These are phyloP conservation scores for Lutjanus erythropterus DNA, from an alignment of 2,113 vertebrate species.

Conservation along the genomic window DNA sequence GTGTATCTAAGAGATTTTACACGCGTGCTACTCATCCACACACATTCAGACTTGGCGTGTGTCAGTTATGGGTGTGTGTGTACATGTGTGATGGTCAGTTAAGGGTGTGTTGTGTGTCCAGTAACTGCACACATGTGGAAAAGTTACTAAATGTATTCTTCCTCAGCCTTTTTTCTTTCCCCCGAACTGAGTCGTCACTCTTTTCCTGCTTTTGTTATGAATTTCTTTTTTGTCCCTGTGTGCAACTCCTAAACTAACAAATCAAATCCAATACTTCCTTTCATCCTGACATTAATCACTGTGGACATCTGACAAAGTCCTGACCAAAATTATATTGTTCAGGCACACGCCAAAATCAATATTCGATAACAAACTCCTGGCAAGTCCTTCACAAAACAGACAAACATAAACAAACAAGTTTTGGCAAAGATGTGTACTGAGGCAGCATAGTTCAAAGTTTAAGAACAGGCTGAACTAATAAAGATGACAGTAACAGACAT, in stretches of 20 bases:
- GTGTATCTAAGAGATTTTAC: neutral
- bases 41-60: conserved; percentile 20
- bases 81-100: conserved; percentile 55
- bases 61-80: conserved; percentile 65
- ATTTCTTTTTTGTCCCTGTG: neutral
- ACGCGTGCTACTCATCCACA: conserved; percentile 5
- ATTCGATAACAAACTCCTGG: neutral
- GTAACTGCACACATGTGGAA: conserved; percentile 47
- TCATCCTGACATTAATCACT: neutral
- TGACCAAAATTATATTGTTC: neutral
- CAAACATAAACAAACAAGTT: neutral
- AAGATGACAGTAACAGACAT: neutral
- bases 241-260: conserved; percentile 1
- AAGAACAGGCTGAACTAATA: neutral
- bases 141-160: neutral
- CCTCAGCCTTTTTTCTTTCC: neutral
- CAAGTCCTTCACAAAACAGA: neutral
- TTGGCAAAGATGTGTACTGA: neutral
- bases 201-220: neutral
- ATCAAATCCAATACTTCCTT: conserved; percentile 2
- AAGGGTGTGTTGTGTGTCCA: conserved; percentile 60
- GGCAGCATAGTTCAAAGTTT: neutral
- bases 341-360: neutral
- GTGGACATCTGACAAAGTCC: neutral
- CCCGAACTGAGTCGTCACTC: neutral